These are phyloP conservation scores for Daboia siamensis DNA, from an alignment of 2,113 vertebrate species.

Conservation along the genomic window DNA sequence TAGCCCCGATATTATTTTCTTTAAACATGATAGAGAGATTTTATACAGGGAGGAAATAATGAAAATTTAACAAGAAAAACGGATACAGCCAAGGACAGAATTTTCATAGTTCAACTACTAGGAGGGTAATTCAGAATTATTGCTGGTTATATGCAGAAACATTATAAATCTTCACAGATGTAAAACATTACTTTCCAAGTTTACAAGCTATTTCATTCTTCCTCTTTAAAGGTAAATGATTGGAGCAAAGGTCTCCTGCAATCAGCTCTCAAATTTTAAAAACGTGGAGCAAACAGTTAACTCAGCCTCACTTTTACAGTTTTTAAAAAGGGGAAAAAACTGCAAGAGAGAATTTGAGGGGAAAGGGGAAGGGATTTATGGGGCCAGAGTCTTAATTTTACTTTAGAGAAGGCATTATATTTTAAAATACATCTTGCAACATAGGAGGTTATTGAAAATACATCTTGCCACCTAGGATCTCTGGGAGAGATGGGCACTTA, in stretches of 20 bases:
- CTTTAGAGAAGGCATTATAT: not conserved
- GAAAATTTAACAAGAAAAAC: not conserved
- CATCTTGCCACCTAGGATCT: not conserved
- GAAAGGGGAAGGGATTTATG: not conserved
- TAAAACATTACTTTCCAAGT: not conserved
- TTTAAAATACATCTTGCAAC: not conserved
- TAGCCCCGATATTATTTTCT: not conserved
- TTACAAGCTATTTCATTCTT: not conserved
- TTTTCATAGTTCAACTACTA: not conserved
- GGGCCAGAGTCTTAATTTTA: not conserved
- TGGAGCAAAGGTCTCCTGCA: not conserved
- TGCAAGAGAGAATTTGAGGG: not conserved
- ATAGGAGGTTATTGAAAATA: not conserved
- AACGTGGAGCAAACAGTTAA: not conserved
- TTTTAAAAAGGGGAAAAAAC: not conserved
- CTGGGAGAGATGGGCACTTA: not conserved
- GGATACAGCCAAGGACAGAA: not conserved
- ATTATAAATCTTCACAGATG: not conserved
- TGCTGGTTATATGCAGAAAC: not conserved
- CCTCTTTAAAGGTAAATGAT: not conserved
- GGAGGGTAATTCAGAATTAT: not conserved
- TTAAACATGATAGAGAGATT: not conserved
- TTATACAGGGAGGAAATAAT: not conserved
- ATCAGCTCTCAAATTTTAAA: not conserved
- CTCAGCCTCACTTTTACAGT: no score